Percentiles rank a stretch among this genome's conserved stretches.
Conservation (phyloP, 30 jellyfish, hydroid and myxozoan species). For the Pseudorhiza aurosa region DNA sequence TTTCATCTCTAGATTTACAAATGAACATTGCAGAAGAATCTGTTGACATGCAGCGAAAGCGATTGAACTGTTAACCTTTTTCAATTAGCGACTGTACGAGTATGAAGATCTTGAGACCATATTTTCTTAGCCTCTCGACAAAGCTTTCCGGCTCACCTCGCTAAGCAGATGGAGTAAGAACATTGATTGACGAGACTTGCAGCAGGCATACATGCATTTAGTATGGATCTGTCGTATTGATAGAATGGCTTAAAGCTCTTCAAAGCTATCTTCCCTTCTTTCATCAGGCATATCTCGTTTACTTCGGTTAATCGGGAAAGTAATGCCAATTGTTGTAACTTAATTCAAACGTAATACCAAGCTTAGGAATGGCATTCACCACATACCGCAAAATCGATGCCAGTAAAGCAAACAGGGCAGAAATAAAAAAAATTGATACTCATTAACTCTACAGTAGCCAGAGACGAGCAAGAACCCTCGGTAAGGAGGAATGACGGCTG, state of each 20-base stretch:
- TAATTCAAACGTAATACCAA: not conserved
- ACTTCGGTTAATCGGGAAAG: not conserved
- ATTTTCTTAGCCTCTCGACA: not conserved
- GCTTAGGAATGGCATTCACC: not conserved
- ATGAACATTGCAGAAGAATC: too few relatives aligned
- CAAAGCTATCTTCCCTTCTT: not conserved
- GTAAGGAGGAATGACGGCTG: too few relatives aligned
- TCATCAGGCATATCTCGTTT: constrained; percentile 16
- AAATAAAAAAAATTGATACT: too few relatives aligned
- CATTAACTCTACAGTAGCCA: too few relatives aligned
- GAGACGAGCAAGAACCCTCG: too few relatives aligned
- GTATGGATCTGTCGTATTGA: constrained; percentile 2
- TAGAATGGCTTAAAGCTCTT: not conserved
- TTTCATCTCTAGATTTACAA: too few relatives aligned
- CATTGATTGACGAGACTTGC: not conserved
- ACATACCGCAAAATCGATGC: not conserved
- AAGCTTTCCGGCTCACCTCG: constrained; percentile 5
- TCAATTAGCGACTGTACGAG: not conserved
- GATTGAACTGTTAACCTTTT: too few relatives aligned
- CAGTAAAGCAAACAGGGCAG: not conserved
- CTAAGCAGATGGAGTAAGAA: not conserved
- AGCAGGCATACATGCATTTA: not conserved
- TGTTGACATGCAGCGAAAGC: too few relatives aligned
- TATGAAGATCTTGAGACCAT: not conserved
- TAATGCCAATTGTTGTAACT: not conserved